A percentile compares a stretch with the other conserved stretches of the same genome.
Conservation (phyloP, 2,113 vertebrate species). For the Irena cyanogastra region DNA sequence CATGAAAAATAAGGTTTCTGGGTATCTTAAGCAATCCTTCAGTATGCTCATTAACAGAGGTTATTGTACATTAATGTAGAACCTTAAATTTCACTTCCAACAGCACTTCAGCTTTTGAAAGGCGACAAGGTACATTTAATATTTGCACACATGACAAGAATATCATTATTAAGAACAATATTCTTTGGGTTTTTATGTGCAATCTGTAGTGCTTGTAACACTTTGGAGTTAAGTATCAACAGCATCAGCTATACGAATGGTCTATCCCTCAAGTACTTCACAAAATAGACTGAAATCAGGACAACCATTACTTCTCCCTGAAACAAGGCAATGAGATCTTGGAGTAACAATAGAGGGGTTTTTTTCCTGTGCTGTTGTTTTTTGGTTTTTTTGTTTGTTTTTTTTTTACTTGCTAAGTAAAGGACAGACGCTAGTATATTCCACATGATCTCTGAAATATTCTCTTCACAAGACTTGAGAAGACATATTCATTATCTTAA, state of each 20-base stretch:
- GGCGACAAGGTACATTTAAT: slow-evolving; percentile 83
- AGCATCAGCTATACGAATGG: neutral
- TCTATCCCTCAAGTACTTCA: neutral
- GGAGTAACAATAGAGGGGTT: accelerated
- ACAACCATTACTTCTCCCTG: neutral
- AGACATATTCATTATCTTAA: neutral
- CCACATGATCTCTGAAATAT: neutral
- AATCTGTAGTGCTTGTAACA: neutral
- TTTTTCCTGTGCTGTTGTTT: neutral
- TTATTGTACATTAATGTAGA: slow-evolving; percentile 44
- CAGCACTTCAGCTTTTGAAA: slow-evolving; percentile 80
- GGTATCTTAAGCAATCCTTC: neutral
- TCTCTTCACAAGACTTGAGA: neutral
- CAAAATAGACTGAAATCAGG: neutral
- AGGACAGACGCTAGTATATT: neutral
- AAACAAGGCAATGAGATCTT: accelerated
- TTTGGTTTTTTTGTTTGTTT: neutral
- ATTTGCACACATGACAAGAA: slow-evolving; percentile 80
- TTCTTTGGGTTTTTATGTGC: slow-evolving; percentile 88
- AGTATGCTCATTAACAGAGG: neutral
- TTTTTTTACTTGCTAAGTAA: neutral
- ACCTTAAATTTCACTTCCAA: slow-evolving; percentile 85
- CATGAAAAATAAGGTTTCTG: neutral
- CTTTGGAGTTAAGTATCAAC: neutral
- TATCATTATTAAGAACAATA: slow-evolving; percentile 55